A percentile compares a stretch with the other conserved stretches of the same genome.
Evolutionary conservation across 2,797 vertebrate genomes (phyloP).

Genomic region (Pterois miles): DNA sequence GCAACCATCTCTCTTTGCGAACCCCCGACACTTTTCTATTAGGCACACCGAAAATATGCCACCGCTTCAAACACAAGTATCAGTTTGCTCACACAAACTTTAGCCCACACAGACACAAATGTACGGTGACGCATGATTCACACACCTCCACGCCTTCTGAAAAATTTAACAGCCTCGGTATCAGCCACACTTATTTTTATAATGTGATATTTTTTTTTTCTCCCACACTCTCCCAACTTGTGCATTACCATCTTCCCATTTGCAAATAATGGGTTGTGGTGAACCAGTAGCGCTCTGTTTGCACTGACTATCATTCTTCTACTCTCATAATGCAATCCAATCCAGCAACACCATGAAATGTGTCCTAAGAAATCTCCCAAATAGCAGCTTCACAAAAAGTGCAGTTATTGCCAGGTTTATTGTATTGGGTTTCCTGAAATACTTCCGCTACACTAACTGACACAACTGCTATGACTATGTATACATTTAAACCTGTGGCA

Average conservation of each 20-base stretch:
- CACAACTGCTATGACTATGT: too few relatives aligned
- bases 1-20: slow-evolving; percentile 25
- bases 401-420: neutral
- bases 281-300: neutral
- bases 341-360: neutral
- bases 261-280: slow-evolving; percentile 3
- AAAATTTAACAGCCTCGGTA: slow-evolving; percentile 5
- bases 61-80: slow-evolving; percentile 16
- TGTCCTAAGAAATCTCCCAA: neutral
- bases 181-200: slow-evolving; percentile 18
- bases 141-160: slow-evolving; percentile 6
- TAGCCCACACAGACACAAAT: slow-evolving; percentile 21
- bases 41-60: slow-evolving; percentile 15
- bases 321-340: neutral
- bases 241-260: neutral
- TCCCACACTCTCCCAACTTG: neutral
- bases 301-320: neutral
- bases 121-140: neutral
- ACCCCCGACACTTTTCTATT: slow-evolving; percentile 16
- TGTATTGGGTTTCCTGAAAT: neutral
- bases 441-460: too few relatives aligned
- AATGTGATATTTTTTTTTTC: slow-evolving; percentile 13
- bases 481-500: neutral
- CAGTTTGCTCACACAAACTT: slow-evolving; percentile 25
- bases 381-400: neutral